A percentile compares a stretch with the other conserved stretches of the same genome.
Evolutionary conservation across 2,797 vertebrate genomes (phyloP).

Genomic region (Anolis apletophallus): DNA sequence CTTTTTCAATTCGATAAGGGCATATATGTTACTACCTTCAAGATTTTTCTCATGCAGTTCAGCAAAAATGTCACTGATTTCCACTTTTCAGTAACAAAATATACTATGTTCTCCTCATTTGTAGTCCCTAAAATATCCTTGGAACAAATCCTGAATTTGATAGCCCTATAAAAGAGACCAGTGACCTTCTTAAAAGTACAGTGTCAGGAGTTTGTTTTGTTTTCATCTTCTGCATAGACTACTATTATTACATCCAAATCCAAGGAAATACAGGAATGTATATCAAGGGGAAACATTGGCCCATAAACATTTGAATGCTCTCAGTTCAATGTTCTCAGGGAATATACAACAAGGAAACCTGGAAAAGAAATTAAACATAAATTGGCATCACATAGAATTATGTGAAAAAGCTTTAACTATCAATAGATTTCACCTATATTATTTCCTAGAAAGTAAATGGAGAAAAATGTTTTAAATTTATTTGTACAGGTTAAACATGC

Average conservation of each 20-base stretch:
- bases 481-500: no score
- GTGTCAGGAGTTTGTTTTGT: not conserved
- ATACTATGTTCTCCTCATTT: constrained; percentile 39
- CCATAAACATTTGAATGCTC: not conserved
- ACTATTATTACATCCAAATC: not conserved
- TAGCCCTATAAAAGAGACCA: not conserved
- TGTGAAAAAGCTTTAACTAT: no score
- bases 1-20: not conserved
- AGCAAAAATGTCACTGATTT: constrained; percentile 1
- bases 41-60: not conserved
- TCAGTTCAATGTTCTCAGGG: constrained; percentile 10
- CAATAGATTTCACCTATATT: not conserved
- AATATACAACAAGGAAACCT: constrained; percentile 13
- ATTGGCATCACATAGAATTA: no score
- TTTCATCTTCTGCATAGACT: not conserved
- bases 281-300: constrained; percentile 13
- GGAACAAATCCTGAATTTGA: not conserved
- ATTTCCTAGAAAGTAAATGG: not conserved
- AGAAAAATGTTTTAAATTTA: not conserved
- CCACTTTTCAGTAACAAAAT: constrained; percentile 27
- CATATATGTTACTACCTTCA: not conserved
- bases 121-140: constrained; percentile 18
- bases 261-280: not conserved
- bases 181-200: not conserved
- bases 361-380: no score